Base-by-base conservation (phyloP, 1,140 invertebrate species). In the Brachionus koreanus region DNA sequence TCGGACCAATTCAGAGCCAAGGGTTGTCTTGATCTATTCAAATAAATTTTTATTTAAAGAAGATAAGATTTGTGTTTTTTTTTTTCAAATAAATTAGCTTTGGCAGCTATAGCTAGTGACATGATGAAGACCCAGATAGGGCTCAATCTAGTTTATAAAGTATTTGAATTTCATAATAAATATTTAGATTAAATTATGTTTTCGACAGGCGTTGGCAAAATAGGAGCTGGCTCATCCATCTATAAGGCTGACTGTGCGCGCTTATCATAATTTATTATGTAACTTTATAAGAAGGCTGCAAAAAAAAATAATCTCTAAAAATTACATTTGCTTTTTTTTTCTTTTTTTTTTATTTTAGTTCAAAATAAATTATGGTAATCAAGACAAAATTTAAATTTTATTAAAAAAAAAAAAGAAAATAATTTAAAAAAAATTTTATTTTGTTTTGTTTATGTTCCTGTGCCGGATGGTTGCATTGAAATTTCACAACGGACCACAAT, bases 331-430 rank as follows among this genome's bases (percentile, higher is more conserved):
- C 49, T 57, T 19, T 57, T 49, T 52, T 52, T 52, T 16, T 69
- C 39, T 69, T 69, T 69, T 69, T 35, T 69, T 72, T 37, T 39
- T 19, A 69, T 33, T 25, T 65, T 3, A 43, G 13, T 72, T 72
- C n/a, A 39, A 37, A 72, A 72, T 72, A 72, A 72, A 72, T 72
- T 72, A 72, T 72, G 67, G 67, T 72, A 72, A 72, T 72, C 1
- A 39, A 6, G n/a, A 35, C 4, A 69, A 69, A 69, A 72, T 72
- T 72, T 72, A 37, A 37, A 37, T 72, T 39, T 72, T 42, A 16
- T 42, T 39, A 5, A 16, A 72, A 72, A 72, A 16, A 29, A 29
- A 65, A 29, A 65, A 12, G 2, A 5, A 46, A 12, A 46, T 2
- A 1, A 23, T 5, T 57, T 23, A 7, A 16, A 57, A 7, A 29